phyloP scores from a whole-genome alignment of 2,797 vertebrate species.

The Enteromius anoplus region DNA sequence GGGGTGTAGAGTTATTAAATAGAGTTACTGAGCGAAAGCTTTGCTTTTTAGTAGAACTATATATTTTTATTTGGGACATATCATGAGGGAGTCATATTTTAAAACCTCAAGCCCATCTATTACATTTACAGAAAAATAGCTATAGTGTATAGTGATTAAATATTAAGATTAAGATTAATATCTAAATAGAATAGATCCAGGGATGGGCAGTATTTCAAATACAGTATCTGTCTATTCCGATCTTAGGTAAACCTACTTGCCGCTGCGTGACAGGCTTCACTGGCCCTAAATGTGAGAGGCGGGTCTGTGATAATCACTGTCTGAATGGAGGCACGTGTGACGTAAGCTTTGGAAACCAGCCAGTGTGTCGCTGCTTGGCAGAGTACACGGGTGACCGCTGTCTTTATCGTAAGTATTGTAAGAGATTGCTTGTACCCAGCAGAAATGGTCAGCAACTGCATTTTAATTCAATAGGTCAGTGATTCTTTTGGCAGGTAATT shows the following conservation, averaged over 20 bases:
- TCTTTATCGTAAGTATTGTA: conserved; percentile 88
- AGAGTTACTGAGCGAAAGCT: background rate
- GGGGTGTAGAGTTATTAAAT: conserved; percentile 9
- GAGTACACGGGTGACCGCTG: conserved; percentile 96
- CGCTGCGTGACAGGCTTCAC: conserved; percentile 90
- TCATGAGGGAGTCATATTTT: background rate
- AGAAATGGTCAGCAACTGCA: conserved; percentile 2
- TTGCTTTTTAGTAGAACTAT: background rate
- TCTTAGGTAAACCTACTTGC: conserved; percentile 81
- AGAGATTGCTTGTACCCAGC: conserved; percentile 1
- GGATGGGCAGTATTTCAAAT: too few species aligned
- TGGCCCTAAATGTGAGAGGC: conserved; percentile 88
- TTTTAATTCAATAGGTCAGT: conserved; percentile 24
- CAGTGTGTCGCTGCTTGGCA: conserved; percentile 86
- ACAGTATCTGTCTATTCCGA: background rate
- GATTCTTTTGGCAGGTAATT: background rate
- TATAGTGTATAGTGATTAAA: too few species aligned
- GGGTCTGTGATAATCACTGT: conserved; percentile 90
- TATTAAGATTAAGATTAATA: too few species aligned
- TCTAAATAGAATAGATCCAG: too few species aligned
- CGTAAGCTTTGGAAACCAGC: conserved; percentile 91
- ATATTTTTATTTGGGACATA: background rate
- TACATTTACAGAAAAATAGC: background rate
- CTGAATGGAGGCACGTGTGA: conserved; percentile 92
- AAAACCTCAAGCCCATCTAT: background rate